Base-by-base conservation (phyloP, 2,888 invertebrate genomes). In the Hypomecis punctinalis region DNA sequence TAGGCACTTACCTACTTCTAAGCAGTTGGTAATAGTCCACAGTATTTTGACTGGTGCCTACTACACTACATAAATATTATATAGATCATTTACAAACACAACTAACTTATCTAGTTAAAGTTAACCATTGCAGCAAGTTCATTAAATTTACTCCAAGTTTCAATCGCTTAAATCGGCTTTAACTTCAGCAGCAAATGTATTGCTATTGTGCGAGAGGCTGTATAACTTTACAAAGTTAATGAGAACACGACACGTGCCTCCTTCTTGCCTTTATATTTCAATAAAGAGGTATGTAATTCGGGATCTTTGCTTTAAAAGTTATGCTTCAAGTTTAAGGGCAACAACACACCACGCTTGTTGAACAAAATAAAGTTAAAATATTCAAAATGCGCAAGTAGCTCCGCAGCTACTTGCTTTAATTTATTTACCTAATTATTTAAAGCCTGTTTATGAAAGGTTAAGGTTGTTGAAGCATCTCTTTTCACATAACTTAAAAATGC, bases 241-340 rank as follows among this genome's bases (percentile, higher is more conserved):
- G 35, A 51, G 53, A 13, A 46, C 23, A 47, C 46, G 40, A 56
- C 36, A 62, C 57, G 51, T 62, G 52, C 39, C 45, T 8, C 37
- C 52, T 47, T 40, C 36, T 42, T 53, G 46, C 53, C 57, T 57
- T 53, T 51, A 52, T 43, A 47, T 63, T 63, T 63, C 57, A 63
- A 63, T 57, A 51, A 43, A 47, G n/a, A 11, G 56, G 9, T 49
- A 48, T 56, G 42, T 42, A 55, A 45, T 62, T 57, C 51, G 49
- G 43, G 33, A 23, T 42, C 47, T 54, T 42, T 61, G 36, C 45
- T 61, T 54, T 13, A 48, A 48, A 61, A 61, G 53, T 61, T 54
- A 40, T 51, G 33, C 49, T 35, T 55, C 40, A 1, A 52, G 45
- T 10, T 53, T 13, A 39, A 45, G 51, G 56, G 11, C 6, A 47